Percentiles rank a stretch among this genome's conserved stretches.
phyloP scores from a whole-genome alignment of 2,888 invertebrate species.

The Ommatoiulus sabulosus region DNA sequence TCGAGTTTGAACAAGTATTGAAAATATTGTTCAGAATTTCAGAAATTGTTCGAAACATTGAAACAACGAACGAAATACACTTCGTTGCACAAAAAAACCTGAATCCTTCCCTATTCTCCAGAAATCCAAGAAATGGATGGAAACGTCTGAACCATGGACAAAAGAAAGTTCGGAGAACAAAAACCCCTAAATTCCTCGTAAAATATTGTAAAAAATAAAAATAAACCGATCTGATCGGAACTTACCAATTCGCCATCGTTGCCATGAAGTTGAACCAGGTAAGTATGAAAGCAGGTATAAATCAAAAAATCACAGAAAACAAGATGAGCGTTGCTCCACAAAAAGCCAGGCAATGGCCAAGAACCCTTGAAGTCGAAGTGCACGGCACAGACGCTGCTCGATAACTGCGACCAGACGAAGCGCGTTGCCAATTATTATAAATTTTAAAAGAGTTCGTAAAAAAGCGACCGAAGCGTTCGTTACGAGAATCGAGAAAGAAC shows the following conservation, averaged over 20 bases:
- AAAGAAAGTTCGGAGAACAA: no score
- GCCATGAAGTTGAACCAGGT: neutral
- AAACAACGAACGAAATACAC: no score
- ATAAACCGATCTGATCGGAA: neutral
- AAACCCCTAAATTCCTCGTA: neutral
- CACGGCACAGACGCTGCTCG: neutral
- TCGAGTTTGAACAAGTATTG: no score
- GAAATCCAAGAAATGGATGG: no score
- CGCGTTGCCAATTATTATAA: conserved; percentile 1
- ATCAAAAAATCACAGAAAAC: neutral
- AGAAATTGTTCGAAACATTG: no score
- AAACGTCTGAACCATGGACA: no score
- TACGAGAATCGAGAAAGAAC: neutral
- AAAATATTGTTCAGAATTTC: no score
- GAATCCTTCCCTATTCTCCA: no score
- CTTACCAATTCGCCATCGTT: neutral
- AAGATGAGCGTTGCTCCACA: neutral
- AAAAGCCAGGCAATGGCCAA: neutral
- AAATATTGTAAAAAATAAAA: neutral
- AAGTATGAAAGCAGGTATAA: neutral
- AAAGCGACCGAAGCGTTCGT: neutral
- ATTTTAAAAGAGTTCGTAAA: neutral
- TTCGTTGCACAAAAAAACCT: no score
- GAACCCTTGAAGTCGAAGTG: neutral
- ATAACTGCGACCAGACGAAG: neutral